These are phyloP conservation scores for Cryptosula pallasiana DNA, from an alignment of 2,888 invertebrate genomes.

Conservation along the genomic window DNA sequence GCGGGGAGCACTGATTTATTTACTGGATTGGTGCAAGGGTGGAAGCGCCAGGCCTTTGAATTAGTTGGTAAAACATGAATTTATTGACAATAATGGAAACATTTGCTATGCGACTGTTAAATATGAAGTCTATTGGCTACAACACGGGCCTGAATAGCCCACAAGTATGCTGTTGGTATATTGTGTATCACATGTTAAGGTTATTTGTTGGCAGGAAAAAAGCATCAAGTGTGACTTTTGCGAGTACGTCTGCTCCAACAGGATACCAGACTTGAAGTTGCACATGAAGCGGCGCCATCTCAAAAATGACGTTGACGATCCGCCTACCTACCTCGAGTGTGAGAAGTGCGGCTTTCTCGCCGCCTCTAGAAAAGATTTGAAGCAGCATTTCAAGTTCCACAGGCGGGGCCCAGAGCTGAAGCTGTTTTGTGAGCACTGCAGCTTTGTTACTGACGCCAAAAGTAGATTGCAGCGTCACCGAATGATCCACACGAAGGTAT, in stretches of 20 bases:
- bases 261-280: slow-evolving; percentile 45
- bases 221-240: slow-evolving; percentile 44
- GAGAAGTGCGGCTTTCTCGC: slow-evolving; percentile 40
- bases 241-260: slow-evolving; percentile 47
- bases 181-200: too few relatives aligned
- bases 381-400: slow-evolving; percentile 50
- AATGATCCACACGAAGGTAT: slow-evolving; percentile 40
- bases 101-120: too few relatives aligned
- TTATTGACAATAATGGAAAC: too few relatives aligned
- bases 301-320: slow-evolving; percentile 12
- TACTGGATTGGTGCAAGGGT: too few relatives aligned
- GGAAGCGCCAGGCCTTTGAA: too few relatives aligned
- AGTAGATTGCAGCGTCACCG: slow-evolving; percentile 47
- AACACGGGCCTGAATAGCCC: too few relatives aligned
- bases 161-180: too few relatives aligned
- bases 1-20: too few relatives aligned
- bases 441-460: slow-evolving; percentile 49
- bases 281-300: slow-evolving; percentile 43
- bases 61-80: too few relatives aligned
- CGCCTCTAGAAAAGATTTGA: slow-evolving; percentile 41
- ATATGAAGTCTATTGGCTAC: too few relatives aligned
- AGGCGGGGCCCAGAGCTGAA: slow-evolving; percentile 46
- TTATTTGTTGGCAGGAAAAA: slow-evolving; percentile 38
- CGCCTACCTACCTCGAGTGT: slow-evolving; percentile 34
- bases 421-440: slow-evolving; percentile 47